Evolutionary conservation across 2,797 vertebrate species (phyloP).

Genomic region (Catamblyrhynchus diadema): DNA sequence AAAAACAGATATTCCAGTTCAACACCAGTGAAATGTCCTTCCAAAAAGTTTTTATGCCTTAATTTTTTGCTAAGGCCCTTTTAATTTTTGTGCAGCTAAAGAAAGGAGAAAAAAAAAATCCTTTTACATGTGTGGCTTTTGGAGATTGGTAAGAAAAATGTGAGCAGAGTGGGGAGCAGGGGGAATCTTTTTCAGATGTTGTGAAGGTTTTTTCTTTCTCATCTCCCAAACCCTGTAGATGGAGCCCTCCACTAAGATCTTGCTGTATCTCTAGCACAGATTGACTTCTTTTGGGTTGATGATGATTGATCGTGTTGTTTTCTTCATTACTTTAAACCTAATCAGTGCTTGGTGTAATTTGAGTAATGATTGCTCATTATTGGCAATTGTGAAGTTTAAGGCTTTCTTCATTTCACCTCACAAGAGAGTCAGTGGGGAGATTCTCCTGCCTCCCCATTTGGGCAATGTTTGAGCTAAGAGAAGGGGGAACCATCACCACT

Average conservation of each 20-base stretch:
- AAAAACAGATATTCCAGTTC: background rate
- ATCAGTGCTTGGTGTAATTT: constrained; percentile 98
- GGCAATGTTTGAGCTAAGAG: background rate
- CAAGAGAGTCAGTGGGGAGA: constrained; percentile 80
- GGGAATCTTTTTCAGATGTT: constrained; percentile 29
- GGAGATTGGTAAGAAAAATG: background rate
- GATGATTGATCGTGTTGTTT: constrained; percentile 99
- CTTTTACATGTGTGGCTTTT: background rate
- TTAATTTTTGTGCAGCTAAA: background rate
- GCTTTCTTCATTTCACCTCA: constrained; percentile 88
- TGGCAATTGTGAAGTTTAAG: constrained; percentile 95
- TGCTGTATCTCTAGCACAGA: constrained; percentile 75
- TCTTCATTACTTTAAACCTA: constrained; percentile 99
- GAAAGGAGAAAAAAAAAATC: background rate
- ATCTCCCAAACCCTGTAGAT: constrained; percentile 80
- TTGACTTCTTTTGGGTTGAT: constrained; percentile 89
- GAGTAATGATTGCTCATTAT: constrained; percentile 99
- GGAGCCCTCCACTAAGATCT: constrained; percentile 82
- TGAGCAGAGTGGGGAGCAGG: background rate
- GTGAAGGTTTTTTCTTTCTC: constrained; percentile 24
- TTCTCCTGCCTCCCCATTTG: constrained; percentile 51
- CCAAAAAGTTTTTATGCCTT: background rate
- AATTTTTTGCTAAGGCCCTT: background rate
- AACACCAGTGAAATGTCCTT: background rate
- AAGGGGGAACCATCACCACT: constrained; percentile 3